Evolutionary conservation across 2,888 invertebrate species (phyloP).

Genomic region (Patella depressa): DNA sequence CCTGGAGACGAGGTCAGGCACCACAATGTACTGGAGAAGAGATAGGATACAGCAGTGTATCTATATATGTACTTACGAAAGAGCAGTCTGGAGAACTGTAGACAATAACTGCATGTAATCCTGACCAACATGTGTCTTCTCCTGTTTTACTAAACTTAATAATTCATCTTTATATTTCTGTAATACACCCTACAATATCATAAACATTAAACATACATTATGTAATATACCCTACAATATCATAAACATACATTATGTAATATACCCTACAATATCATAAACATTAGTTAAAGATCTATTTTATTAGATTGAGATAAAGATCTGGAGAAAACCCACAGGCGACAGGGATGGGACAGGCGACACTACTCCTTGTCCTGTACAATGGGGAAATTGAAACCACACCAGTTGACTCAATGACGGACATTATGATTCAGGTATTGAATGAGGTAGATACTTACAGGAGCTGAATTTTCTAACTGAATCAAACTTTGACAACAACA

Average conservation of each 20-base stretch:
- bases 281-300: background rate
- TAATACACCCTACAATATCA: slow-evolving; percentile 49
- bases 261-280: background rate
- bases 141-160: slow-evolving; percentile 44
- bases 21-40: too few species aligned
- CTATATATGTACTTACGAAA: background rate
- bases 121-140: slow-evolving; percentile 55
- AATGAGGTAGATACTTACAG: slow-evolving; percentile 41
- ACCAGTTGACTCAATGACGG: too few species aligned
- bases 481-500: slow-evolving; percentile 57
- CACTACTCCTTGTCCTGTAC: too few species aligned
- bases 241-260: slow-evolving; percentile 5
- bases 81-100: slow-evolving; percentile 33
- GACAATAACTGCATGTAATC: slow-evolving; percentile 53
- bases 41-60: too few species aligned
- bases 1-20: too few species aligned
- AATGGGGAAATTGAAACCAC: too few species aligned
- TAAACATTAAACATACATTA: slow-evolving; percentile 8
- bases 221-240: background rate
- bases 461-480: slow-evolving; percentile 54
- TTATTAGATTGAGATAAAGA: too few species aligned
- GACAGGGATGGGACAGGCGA: too few species aligned
- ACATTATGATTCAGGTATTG: too few species aligned
- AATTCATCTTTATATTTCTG: slow-evolving; percentile 45
- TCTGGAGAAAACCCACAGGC: too few species aligned